These are phyloP conservation scores for Alviniconcha strummeri DNA, from an alignment of 2,888 invertebrate genomes.

Conservation along the genomic window DNA sequence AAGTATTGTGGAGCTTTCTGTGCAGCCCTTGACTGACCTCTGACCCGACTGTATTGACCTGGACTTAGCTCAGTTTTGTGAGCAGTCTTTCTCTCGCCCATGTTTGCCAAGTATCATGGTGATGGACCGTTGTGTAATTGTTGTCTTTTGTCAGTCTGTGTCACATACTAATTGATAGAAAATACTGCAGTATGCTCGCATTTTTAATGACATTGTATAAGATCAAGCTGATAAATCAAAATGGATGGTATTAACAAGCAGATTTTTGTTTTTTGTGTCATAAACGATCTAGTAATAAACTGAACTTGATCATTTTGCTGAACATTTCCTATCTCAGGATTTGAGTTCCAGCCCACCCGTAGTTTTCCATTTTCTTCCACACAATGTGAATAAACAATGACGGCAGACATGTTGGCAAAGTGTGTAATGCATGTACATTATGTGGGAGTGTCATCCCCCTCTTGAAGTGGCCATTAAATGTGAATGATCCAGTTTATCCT, in stretches of 20 bases:
- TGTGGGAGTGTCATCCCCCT: background rate
- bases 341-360: slow-evolving; percentile 15
- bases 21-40: slow-evolving; percentile 19
- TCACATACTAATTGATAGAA: slow-evolving; percentile 5
- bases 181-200: no score
- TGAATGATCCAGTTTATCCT: background rate
- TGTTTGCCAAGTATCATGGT: slow-evolving; percentile 28
- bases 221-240: slow-evolving; percentile 31
- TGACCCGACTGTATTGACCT: slow-evolving; percentile 26
- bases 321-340: slow-evolving; percentile 30
- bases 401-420: background rate
- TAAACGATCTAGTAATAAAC: no score
- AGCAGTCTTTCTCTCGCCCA: slow-evolving; percentile 8
- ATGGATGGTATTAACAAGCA: slow-evolving; percentile 6
- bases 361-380: slow-evolving; percentile 17
- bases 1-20: slow-evolving; percentile 24
- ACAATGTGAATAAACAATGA: background rate
- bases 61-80: slow-evolving; percentile 21
- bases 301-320: slow-evolving; percentile 16
- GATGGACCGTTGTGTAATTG: slow-evolving; percentile 20
- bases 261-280: background rate
- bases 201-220: background rate
- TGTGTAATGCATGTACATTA: background rate
- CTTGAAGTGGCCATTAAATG: background rate
- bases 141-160: background rate